Conservation (phyloP, 2,113 vertebrate species). For the Bambusicola thoracicus region DNA sequence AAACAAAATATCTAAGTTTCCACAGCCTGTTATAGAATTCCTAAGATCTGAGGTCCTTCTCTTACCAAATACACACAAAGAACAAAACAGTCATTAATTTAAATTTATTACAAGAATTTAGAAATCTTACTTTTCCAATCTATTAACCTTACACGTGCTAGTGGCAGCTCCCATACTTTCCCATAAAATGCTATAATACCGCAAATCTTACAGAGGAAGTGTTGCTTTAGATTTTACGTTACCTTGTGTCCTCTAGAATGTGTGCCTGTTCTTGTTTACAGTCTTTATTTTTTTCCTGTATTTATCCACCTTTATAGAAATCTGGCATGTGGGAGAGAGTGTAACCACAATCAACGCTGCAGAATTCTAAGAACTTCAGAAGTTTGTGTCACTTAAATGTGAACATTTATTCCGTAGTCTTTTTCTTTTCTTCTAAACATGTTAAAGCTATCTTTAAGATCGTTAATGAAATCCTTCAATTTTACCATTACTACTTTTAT, state of each 20-base stretch:
- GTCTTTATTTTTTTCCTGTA: neutral
- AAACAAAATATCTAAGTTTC: neutral
- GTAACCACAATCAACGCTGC: neutral
- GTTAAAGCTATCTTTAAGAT: neutral
- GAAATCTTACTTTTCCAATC: neutral
- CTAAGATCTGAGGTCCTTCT: neutral
- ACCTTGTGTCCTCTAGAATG: neutral
- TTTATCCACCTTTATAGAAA: neutral
- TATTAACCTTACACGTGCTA: neutral
- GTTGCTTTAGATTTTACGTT: neutral
- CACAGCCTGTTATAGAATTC: neutral
- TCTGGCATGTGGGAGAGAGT: neutral
- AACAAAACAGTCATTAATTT: neutral
- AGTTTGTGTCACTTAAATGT: neutral
- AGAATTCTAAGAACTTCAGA: neutral
- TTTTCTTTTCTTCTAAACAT: neutral
- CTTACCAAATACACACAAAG: neutral
- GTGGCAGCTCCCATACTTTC: neutral
- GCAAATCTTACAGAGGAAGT: neutral
- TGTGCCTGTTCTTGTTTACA: neutral
- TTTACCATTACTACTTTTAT: neutral
- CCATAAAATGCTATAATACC: neutral
- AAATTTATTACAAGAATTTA: neutral
- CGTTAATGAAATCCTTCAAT: neutral
- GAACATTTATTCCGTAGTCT: neutral